Evolutionary conservation across 2,888 invertebrate species (phyloP).

Genomic region (Drosophila falleni): DNA sequence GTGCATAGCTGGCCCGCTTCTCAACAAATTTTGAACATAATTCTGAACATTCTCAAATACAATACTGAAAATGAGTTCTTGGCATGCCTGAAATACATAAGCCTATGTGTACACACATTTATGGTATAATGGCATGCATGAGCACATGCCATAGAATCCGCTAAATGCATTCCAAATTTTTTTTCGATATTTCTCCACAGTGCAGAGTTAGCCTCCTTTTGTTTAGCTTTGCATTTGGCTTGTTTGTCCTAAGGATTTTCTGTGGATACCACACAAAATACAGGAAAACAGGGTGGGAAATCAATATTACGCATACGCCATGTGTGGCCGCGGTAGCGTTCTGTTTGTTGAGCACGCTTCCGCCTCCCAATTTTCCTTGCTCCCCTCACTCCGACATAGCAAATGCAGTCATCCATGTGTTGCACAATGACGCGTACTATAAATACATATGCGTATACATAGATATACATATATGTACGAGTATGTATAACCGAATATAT

Average conservation of each 20-base stretch:
- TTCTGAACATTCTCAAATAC: slow-evolving; percentile 1
- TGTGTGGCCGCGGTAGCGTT: slow-evolving; percentile 42
- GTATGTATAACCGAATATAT: slow-evolving; percentile 46
- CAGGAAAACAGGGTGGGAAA: slow-evolving; percentile 25
- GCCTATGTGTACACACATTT: neutral
- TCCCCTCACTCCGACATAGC: neutral
- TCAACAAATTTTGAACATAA: neutral
- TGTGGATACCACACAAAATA: slow-evolving; percentile 9
- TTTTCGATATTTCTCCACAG: slow-evolving; percentile 24
- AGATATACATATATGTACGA: neutral
- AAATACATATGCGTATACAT: slow-evolving; percentile 37
- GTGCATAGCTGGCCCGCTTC: neutral
- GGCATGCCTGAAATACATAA: neutral
- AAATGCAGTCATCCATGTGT: slow-evolving; percentile 64
- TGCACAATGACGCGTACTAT: slow-evolving; percentile 57
- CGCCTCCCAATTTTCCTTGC: slow-evolving; percentile 13
- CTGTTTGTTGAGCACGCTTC: slow-evolving; percentile 29
- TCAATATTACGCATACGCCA: slow-evolving; percentile 67
- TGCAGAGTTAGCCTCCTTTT: slow-evolving; percentile 2
- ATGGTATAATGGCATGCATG: slow-evolving; percentile 10
- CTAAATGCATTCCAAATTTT: slow-evolving; percentile 22
- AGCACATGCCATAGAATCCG: slow-evolving; percentile 17
- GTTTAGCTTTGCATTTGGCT: slow-evolving; percentile 17
- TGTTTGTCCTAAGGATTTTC: slow-evolving; percentile 50
- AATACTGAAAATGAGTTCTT: neutral